Evolutionary conservation across 2,888 invertebrate species (phyloP).

Genomic region (Caradrina kadenii): DNA sequence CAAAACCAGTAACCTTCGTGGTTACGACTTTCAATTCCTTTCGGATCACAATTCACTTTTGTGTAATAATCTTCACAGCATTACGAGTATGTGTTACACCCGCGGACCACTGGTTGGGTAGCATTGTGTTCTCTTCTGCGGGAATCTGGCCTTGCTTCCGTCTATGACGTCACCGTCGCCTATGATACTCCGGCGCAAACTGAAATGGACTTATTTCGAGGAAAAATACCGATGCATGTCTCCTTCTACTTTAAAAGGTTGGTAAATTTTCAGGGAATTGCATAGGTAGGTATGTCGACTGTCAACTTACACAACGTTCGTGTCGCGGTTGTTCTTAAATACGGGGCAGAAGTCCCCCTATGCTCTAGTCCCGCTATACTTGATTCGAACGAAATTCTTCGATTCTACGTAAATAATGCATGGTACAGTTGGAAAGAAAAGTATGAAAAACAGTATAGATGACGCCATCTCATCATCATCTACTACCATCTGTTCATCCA

Average conservation of each 20-base stretch:
- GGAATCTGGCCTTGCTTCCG: conserved; percentile 92
- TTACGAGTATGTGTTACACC: conserved; percentile 95
- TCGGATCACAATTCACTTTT: conserved; percentile 7
- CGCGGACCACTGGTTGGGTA: conserved; percentile 95
- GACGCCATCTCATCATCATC: no score
- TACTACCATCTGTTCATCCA: no score
- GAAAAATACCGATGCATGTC: conserved; percentile 93
- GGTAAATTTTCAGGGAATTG: conserved; percentile 4
- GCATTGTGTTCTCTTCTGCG: conserved; percentile 90
- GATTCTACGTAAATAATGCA: no score
- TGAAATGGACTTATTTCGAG: conserved; percentile 93
- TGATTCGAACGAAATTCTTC: no score
- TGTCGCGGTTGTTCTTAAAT: no score
- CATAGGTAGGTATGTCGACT: background rate
- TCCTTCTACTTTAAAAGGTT: conserved; percentile 94
- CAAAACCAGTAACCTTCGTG: background rate
- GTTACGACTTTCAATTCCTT: background rate
- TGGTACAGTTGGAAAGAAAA: no score
- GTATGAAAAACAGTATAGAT: no score
- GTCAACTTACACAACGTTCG: no score
- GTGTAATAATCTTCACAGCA: conserved; percentile 68
- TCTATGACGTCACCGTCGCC: conserved; percentile 97
- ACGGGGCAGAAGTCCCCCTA: no score
- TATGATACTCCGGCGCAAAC: conserved; percentile 95
- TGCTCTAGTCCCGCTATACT: no score